Conservation (phyloP, 2,113 vertebrate species). For the Lipotes vexillifer region DNA sequence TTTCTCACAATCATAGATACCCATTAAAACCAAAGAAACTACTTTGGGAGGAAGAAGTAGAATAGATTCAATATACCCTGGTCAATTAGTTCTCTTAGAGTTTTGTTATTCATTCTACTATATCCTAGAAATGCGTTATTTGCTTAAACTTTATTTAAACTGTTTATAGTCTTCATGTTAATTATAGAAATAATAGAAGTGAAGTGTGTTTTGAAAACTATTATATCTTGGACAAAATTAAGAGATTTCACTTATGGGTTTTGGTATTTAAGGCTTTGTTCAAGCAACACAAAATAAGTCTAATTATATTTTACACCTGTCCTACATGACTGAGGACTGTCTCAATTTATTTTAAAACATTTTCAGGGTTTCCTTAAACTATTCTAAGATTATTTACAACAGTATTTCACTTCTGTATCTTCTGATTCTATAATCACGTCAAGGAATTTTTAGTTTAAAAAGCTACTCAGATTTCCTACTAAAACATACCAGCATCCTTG, state of each 20-base stretch:
- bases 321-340: not conserved
- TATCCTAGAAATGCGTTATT: not conserved
- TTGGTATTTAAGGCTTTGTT: slow-evolving; percentile 29
- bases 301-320: not conserved
- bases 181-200: not conserved
- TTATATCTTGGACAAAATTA: slow-evolving; percentile 15
- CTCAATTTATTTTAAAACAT: not conserved
- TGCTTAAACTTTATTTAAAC: not conserved
- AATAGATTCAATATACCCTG: not conserved
- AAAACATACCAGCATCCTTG: not conserved
- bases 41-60: not conserved
- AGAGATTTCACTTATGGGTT: not conserved
- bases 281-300: not conserved
- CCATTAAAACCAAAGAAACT: not conserved
- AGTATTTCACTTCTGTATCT: not conserved
- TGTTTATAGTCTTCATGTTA: not conserved
- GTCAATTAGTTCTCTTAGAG: not conserved
- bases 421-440: not conserved
- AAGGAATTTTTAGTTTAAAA: slow-evolving; percentile 20
- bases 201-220: not conserved
- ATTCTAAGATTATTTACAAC: not conserved
- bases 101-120: not conserved
- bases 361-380: not conserved
- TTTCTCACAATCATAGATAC: not conserved
- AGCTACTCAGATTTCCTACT: not conserved